Conservation (phyloP, 2,113 vertebrate species). For the Dendrocopos noguchii region DNA sequence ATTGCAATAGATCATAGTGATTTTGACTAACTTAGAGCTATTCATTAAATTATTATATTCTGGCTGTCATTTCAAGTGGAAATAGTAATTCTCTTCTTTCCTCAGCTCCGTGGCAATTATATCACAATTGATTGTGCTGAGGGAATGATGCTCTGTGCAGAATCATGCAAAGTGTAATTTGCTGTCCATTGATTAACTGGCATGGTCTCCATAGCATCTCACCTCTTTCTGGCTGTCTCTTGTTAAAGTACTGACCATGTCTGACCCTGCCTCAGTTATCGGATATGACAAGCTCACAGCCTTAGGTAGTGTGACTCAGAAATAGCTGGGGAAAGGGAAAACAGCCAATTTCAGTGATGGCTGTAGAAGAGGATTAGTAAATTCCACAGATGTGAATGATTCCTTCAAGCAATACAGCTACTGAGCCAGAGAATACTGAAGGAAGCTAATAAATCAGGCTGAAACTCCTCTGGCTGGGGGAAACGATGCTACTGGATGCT, state of each 20-base stretch:
- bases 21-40: neutral
- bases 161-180: neutral
- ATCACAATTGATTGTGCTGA: neutral
- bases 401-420: conserved; percentile 17
- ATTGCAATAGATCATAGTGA: accelerated
- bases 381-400: conserved; percentile 29
- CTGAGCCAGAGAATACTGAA: neutral
- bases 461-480: neutral
- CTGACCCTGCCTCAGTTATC: conserved; percentile 15
- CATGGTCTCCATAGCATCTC: neutral
- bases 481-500: neutral
- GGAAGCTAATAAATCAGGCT: neutral
- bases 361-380: conserved; percentile 28
- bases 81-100: neutral
- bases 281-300: conserved; percentile 27
- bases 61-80: neutral
- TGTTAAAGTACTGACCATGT: neutral
- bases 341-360: conserved; percentile 25
- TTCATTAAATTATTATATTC: neutral
- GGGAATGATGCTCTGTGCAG: neutral
- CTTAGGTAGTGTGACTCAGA: conserved; percentile 34
- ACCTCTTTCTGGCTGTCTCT: neutral
- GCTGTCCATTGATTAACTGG: neutral
- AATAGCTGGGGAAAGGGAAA: neutral
- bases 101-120: neutral